phyloP scores from a whole-genome alignment of 1,140 invertebrate genomes.

The Papilio helenus region DNA sequence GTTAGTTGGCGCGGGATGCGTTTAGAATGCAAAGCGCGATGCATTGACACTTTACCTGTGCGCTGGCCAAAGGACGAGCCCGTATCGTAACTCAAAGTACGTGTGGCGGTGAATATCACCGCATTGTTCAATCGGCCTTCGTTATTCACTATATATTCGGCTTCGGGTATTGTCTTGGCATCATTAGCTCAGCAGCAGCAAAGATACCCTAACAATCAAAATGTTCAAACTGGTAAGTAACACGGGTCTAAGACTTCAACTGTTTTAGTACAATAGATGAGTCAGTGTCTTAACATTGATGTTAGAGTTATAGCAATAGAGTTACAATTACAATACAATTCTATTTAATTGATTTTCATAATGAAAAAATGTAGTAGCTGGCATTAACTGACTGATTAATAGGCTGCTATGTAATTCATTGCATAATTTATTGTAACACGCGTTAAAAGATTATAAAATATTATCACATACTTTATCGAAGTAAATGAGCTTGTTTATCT shows the following conservation, averaged over 20 bases:
- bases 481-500: neutral
- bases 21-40: conserved; percentile 21
- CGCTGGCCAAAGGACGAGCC: conserved; percentile 28
- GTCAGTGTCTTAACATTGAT: neutral
- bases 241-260: neutral
- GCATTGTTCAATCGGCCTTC: conserved; percentile 50
- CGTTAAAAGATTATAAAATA: neutral
- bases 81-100: conserved; percentile 38
- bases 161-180: conserved; percentile 23
- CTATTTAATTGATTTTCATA: neutral
- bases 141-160: conserved; percentile 50
- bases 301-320: neutral
- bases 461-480: neutral
- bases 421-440: neutral
- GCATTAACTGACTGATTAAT: neutral
- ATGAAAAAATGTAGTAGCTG: neutral
- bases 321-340: neutral
- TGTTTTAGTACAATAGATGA: neutral
- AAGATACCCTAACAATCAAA: conserved; percentile 46
- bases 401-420: neutral
- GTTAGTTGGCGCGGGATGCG: neutral
- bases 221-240: conserved; percentile 56
- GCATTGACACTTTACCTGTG: conserved; percentile 32
- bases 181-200: conserved; percentile 49
- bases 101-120: conserved; percentile 39